A percentile compares a stretch with the other conserved stretches of the same genome.
These are phyloP conservation scores for Lasioglossum vierecki DNA, from an alignment of 2,888 invertebrate species.

Conservation along the genomic window DNA sequence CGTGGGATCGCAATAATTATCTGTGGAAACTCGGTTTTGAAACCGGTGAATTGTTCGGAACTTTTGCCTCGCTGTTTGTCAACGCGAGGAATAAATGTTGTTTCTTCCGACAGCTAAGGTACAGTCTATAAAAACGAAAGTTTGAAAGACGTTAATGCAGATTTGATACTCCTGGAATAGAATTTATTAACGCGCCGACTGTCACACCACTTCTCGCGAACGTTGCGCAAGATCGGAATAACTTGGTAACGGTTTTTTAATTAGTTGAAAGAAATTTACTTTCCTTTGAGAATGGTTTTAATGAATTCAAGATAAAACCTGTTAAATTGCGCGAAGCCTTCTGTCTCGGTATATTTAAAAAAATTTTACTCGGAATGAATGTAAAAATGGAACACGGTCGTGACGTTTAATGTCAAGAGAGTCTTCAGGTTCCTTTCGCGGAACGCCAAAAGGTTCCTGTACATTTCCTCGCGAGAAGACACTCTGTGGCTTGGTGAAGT, in stretches of 20 bases:
- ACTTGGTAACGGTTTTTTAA: neutral
- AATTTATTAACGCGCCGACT: neutral
- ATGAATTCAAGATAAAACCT: neutral
- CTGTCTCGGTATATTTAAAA: rapidly evolving
- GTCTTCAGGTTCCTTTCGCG: neutral
- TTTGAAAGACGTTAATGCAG: neutral
- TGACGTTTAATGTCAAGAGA: neutral
- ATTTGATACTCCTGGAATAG: neutral
- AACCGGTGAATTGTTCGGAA: neutral
- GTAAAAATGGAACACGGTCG: neutral
- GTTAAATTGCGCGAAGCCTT: neutral
- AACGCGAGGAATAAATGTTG: neutral
- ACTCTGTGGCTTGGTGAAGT: neutral
- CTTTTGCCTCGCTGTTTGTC: neutral
- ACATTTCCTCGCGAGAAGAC: neutral
- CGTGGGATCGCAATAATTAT: neutral
- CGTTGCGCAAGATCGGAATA: neutral
- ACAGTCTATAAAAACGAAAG: neutral
- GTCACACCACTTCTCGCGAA: neutral
- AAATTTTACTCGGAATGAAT: neutral
- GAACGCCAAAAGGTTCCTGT: neutral
- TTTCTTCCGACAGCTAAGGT: neutral
- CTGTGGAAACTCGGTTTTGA: slow-evolving; percentile 2
- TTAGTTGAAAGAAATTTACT: neutral
- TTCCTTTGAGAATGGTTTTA: neutral